Evolutionary conservation across 2,797 vertebrate species (phyloP), one percentile per base, ranked within the genome.

Genomic region (Erethizon dorsatum): DNA sequence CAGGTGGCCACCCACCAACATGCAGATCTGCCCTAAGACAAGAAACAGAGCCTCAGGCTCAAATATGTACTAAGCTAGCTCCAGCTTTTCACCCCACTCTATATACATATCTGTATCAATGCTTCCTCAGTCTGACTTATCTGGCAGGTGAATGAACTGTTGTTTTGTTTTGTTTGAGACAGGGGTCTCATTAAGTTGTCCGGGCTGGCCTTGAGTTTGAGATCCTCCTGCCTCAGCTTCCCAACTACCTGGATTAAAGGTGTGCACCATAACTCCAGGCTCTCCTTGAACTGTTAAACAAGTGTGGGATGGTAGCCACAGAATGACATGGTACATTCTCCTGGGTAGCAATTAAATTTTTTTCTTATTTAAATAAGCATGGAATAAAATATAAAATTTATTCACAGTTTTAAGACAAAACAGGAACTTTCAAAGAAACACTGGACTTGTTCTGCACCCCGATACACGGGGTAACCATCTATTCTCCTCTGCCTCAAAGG

Each of bases 361-460:
- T 83, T 91, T 67, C 57, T 92, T 92, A 91, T 45, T 56, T 91
- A 91, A 91, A 87, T 37, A 54, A 80, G 52, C 22, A 77, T 61
- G 63, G 37, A 90, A 85, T 95, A 80, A 91, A 69, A 77, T 45
- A 56, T 57, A 80, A 69, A 69, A 59, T 28, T 78, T 47, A 87
- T 50, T 93, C 69, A 83, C 3, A 90, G 26, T 37, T 86, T 94
- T 65, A 77, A 89, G 57, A 79, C 24, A 82, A 92, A 93, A 91
- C 3, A 83, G 85, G 37, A 96, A 56, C 37, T n/a, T 90, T 47
- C 45, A 75, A 95, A 78, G 67, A 57, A 78, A 59, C 65, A 7
- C 0, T 54, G 69, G 71, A 65, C 26, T 28, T 56, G 67, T 28
- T 47, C 18, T 47, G 50, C 5, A 59, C 57, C 18, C 18, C 33